Base-by-base conservation (phyloP, 2,113 vertebrate species). In the Lycaon pictus region DNA sequence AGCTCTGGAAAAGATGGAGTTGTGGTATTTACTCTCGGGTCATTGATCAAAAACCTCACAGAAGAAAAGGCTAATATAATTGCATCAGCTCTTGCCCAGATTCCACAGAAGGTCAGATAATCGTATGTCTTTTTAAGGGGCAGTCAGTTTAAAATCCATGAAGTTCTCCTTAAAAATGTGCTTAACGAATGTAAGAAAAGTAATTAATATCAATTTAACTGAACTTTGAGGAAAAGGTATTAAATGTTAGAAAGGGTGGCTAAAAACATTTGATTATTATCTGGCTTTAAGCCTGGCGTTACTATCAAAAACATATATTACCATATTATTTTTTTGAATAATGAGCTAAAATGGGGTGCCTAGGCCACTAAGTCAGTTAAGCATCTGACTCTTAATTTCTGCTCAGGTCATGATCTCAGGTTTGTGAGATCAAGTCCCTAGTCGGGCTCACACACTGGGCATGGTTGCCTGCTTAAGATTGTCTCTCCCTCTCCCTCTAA, bases 41-140 rank as follows among this genome's bases (percentile, higher is more conserved):
- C 99, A 0, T 97, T 99, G 93, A 35, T 99, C 95, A 94, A 98
- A 53, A 99, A 99, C 81, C 90, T 99, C 72, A 98, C 98, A 1
- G 97, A 87, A 60, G 99, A 99, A 94, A 99, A 95, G 91, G 98
- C 93, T 25, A 98, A 99, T 7, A 60, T 98, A 69, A 98, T 99
- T 32, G 99, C 99, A 13, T 98, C 97, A 43, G 99, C 98, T 19
- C 98, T 99, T 83, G 99, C 98, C 90, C 98, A 99, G 96, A 92
- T 99, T 96, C 99, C 99, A 88, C 99, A 99, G 83, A 99, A 99
- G 99, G 99, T 99, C 43, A 98, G 96, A 53, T 79, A 69, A 99
- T 37, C 35, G 12, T 43, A 72, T n/a, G 12, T 67, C 5, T 77
- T 89, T 74, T 32, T 88, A 7, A 74, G 7, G 7, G 35, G 35